Evolutionary conservation across 2,113 vertebrate genomes (phyloP), one percentile per base, ranked within the genome.

Genomic region (Dendropsophus ebraccatus): DNA sequence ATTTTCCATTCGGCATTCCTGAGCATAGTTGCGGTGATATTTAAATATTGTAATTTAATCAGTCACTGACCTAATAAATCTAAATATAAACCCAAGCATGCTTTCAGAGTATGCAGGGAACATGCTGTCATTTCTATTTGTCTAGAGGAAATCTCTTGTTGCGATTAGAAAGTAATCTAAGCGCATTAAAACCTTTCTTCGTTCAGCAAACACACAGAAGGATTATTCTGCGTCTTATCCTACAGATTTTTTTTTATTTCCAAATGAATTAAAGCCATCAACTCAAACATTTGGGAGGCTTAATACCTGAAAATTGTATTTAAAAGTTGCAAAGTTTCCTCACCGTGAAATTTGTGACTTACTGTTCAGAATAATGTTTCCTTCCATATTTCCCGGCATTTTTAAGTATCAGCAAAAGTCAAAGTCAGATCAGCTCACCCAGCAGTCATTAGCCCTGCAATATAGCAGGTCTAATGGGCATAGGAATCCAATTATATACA

Each of bases 31-130:
- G 85, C 84, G 30, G 58, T 87, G 86, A 56, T 89, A 86, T 87
- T 91, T 89, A 89, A 87, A 89, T 88, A 60, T 77, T 87, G 52
- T 74, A 80, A 87, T 90, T 90, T 86, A 87, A 89, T 90, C 74
- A 1, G 45, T 69, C 69, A 35, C 67, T 74, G 37, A 82, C 54
- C 91, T 90, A 87, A 41, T 50, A 32, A 88, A 87, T 88, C 69
- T 76, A 91, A 91, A 90, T 87, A 80, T 75, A 90, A 87, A 37
- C 49, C 86, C 17, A 77, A 88, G 88, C 52, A 70, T 86, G 47
- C 10, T 21, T 62, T 79, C 83, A 81, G 81, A 77, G 84, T 81
- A 81, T 25, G 41, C 54, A 54, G 37, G 67, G 32, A 37, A 86
- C 86, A 85, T 37, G 85, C 87, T 79, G 72, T 82, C 77, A 25